Conservation (phyloP, 2,888 invertebrate genomes). For the Eupithecia pulchellata region DNA sequence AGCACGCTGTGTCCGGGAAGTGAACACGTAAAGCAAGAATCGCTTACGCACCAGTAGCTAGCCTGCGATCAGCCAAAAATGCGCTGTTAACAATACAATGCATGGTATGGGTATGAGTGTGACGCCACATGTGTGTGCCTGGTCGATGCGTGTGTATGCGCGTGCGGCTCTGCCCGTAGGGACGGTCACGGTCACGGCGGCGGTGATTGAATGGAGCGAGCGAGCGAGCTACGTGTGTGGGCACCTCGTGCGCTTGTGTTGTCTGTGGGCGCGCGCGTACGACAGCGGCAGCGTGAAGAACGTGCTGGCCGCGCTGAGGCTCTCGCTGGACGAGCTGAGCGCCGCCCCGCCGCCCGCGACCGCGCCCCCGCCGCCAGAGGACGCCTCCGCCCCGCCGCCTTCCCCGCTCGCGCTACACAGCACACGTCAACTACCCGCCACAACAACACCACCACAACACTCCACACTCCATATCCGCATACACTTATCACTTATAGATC, state of each 20-base stretch:
- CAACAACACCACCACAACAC: not conserved
- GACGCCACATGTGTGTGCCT: not conserved
- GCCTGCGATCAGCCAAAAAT: constrained; percentile 33
- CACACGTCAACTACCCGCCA: constrained; percentile 8
- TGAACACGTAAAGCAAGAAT: not conserved
- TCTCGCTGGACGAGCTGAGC: constrained; percentile 88
- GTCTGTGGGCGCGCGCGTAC: constrained; percentile 91
- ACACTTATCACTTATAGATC: not conserved
- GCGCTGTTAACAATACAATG: constrained; percentile 46
- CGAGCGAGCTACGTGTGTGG: constrained; percentile 55
- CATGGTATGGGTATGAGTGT: constrained; percentile 36
- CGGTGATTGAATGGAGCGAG: constrained; percentile 50
- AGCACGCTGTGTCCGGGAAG: not conserved
- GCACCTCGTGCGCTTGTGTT: constrained; percentile 94
- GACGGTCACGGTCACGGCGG: not conserved
- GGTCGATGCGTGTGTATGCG: not conserved
- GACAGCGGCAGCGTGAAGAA: constrained; percentile 90
- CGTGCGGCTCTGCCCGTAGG: constrained; percentile 2
- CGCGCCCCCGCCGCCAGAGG: constrained; percentile 72
- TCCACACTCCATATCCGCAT: constrained; percentile 2
- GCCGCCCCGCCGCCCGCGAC: constrained; percentile 66
- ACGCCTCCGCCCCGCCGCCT: constrained; percentile 30
- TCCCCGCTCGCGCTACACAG: constrained; percentile 12
- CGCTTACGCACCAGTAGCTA: not conserved
- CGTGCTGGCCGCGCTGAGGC: constrained; percentile 86